Conservation (phyloP, 2,888 invertebrate species). For the Rotaria socialis region DNA sequence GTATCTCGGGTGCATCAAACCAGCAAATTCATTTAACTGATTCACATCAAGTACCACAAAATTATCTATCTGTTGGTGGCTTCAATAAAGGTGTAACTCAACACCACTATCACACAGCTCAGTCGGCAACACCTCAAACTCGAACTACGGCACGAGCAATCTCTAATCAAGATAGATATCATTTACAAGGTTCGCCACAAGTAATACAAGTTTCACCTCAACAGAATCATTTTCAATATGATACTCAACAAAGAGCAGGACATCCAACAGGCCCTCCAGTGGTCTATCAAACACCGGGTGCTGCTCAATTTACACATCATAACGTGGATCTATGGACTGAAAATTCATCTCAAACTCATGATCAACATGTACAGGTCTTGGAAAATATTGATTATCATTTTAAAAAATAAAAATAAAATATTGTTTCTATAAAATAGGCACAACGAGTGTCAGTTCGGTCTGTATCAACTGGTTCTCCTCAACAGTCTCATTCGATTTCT, state of each 20-base stretch:
- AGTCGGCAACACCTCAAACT: background rate
- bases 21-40: background rate
- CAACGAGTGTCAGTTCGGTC: slow-evolving; percentile 8
- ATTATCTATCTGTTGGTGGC: background rate
- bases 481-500: background rate
- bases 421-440: background rate
- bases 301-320: background rate
- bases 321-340: slow-evolving; percentile 5
- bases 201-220: background rate
- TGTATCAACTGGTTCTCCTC: slow-evolving; percentile 1
- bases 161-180: background rate
- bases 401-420: background rate
- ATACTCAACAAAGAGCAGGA: background rate
- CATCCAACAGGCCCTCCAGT: background rate
- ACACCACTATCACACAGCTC: background rate
- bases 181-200: background rate
- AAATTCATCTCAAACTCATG: background rate
- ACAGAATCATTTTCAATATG: background rate
- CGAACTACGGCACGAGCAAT: background rate
- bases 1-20: background rate
- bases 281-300: background rate
- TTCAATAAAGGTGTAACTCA: background rate
- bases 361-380: background rate
- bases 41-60: background rate
- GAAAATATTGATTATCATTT: background rate